phyloP scores from a whole-genome alignment of 1,140 invertebrate species.

The Latrodectus geometricus region DNA sequence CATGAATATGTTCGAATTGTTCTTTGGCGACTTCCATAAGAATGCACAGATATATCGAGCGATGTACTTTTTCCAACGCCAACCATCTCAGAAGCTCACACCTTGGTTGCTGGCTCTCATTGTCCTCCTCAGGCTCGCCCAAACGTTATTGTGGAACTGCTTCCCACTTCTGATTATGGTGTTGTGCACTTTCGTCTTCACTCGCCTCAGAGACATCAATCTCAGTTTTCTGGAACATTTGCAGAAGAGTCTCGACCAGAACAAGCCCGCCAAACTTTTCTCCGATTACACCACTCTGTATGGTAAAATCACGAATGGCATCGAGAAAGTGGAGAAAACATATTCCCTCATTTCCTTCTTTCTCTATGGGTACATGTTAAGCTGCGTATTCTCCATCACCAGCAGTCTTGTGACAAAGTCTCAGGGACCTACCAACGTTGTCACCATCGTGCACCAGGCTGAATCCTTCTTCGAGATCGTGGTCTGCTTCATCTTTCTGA shows the following conservation, averaged over 20 bases:
- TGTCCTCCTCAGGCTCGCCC: not conserved
- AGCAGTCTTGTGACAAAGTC: conserved; percentile 30
- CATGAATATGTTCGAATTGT: not conserved
- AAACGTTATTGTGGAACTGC: not conserved
- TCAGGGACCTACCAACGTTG: not conserved
- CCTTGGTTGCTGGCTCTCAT: not conserved
- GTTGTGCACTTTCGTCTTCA: conserved; percentile 35
- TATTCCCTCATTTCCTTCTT: conserved; percentile 43
- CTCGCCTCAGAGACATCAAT: conserved; percentile 43
- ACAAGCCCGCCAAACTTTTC: conserved; percentile 21
- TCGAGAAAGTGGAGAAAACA: conserved; percentile 16
- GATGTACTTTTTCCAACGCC: not conserved
- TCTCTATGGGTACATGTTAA: conserved; percentile 52
- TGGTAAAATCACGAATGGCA: conserved; percentile 23
- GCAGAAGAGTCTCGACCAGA: conserved; percentile 19
- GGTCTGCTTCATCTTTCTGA: conserved; percentile 34
- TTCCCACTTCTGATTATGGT: conserved; percentile 20
- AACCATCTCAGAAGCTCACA: not conserved
- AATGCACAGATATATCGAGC: not conserved
- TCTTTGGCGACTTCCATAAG: not conserved
- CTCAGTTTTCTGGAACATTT: not conserved
- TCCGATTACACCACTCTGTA: conserved; percentile 35
- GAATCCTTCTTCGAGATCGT: conserved; percentile 24
- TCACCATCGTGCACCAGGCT: conserved; percentile 2
- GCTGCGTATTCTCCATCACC: conserved; percentile 40